Conservation (phyloP, 2,888 invertebrate genomes). For the Resseliella maxima region DNA sequence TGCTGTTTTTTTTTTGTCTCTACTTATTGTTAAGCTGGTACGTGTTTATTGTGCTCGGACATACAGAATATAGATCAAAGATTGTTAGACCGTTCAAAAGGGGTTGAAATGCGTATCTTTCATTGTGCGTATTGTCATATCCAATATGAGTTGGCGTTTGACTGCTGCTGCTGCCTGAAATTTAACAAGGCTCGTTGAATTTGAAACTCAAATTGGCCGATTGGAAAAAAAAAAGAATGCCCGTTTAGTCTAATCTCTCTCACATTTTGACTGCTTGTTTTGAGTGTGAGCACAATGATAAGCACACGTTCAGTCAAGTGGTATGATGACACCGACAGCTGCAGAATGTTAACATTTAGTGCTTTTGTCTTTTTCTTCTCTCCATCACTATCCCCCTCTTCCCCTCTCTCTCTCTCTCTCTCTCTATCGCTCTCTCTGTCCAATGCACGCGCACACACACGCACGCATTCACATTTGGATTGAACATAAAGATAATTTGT, state of each 20-base stretch:
- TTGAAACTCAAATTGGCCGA: neutral
- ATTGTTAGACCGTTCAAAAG: conserved; percentile 43
- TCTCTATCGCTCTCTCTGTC: too few species aligned
- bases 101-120: conserved; percentile 20
- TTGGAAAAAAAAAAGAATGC: neutral
- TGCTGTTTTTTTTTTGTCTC: neutral
- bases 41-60: conserved; percentile 40
- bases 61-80: conserved; percentile 45
- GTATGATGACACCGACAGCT: conserved; percentile 44
- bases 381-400: too few species aligned
- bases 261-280: neutral
- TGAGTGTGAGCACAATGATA: conserved; percentile 29
- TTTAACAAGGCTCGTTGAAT: conserved; percentile 45
- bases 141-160: neutral
- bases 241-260: conserved; percentile 30
- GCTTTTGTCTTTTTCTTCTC: conserved; percentile 1
- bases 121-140: neutral
- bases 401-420: too few species aligned
- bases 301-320: conserved; percentile 24
- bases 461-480: neutral
- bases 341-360: neutral
- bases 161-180: neutral
- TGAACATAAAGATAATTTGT: conserved; percentile 27
- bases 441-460: neutral
- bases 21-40: neutral